Evolutionary conservation across 2,797 vertebrate species (phyloP), one percentile per base, ranked within the genome.

Genomic region (Chelon auratus): DNA sequence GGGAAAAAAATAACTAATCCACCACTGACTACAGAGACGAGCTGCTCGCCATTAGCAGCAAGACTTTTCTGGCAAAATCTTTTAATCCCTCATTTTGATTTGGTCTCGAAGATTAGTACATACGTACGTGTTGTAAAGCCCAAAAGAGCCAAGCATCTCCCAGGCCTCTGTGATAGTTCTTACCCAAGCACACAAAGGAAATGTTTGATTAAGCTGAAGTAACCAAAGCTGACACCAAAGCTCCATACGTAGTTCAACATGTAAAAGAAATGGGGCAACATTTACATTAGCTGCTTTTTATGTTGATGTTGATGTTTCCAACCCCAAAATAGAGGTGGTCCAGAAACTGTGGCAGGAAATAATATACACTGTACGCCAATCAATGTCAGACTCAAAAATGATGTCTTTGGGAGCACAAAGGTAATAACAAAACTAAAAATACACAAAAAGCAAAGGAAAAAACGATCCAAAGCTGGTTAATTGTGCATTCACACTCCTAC

Each of bases 61-160:
- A 57, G 17, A 13, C n/a, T n/a, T 66, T 36, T 63, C 66, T 61
- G 12, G 26, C 14, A 68, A 54, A 78, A 64, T 39, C 42, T 64
- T 30, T 48, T 26, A 64, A 72, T 39, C 20, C 37, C 58, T 17
- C 2, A 60, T 63, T 73, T 37, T 68, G 65, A 73, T 64, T 37
- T 45, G 17, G 51, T 55, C 36, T 74, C 61, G 40, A 50, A 40
- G 70, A 47, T 56, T 43, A 14, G 60, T 18, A 10, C 33, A 1
- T n/a, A 22, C 18, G 12, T 40, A 22, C 18, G 11, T 36, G 63
- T 4, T 59, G 53, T 53, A 40, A 62, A 22, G 56, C 40, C 7
- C 24, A 0, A 9, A 37, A 18, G 30, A 69, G 2, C 6, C 54
- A 36, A 2, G 1, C 3, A 0, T 15, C 37, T 12, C 17, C 15